These are phyloP conservation scores for Heliocidaris erythrogramma DNA, from an alignment of 35 echinoderm and acorn worm species.

Conservation along the genomic window DNA sequence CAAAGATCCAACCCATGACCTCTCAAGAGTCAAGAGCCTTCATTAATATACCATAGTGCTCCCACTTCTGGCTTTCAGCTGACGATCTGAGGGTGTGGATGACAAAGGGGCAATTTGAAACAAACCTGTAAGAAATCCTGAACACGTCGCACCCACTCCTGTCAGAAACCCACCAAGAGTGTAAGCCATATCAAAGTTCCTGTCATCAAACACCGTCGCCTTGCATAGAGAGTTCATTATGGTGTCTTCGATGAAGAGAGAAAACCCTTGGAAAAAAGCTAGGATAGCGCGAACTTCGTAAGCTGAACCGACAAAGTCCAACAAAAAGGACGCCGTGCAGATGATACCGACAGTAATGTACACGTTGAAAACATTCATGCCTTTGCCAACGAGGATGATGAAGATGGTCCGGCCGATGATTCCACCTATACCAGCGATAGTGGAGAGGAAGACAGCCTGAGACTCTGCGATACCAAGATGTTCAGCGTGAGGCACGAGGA, in stretches of 20 bases:
- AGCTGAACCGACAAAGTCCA: not conserved
- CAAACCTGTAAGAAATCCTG: not conserved
- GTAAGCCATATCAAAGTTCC: not conserved
- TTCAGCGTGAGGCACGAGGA: not conserved
- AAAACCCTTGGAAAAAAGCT: not conserved
- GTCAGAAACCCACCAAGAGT: not conserved
- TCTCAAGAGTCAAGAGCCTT: too few species aligned
- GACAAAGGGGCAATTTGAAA: not conserved
- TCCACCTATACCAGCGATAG: not conserved
- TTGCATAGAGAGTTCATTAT: not conserved
- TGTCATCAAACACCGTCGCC: not conserved
- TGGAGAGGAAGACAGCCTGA: not conserved
- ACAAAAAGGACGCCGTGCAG: not conserved
- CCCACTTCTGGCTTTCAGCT: too few species aligned
- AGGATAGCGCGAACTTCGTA: not conserved
- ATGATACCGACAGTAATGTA: not conserved
- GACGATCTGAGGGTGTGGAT: too few species aligned
- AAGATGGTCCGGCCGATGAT: not conserved
- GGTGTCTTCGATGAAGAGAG: not conserved
- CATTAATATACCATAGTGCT: too few species aligned
- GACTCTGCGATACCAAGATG: not conserved
- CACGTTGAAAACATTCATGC: not conserved
- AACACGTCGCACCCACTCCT: not conserved
- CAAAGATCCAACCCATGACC: too few species aligned
- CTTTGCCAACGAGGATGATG: not conserved